Evolutionary conservation across 1,140 invertebrate genomes (phyloP), one percentile per base, ranked within the genome.

Genomic region (Euwallacea fornicatus): DNA sequence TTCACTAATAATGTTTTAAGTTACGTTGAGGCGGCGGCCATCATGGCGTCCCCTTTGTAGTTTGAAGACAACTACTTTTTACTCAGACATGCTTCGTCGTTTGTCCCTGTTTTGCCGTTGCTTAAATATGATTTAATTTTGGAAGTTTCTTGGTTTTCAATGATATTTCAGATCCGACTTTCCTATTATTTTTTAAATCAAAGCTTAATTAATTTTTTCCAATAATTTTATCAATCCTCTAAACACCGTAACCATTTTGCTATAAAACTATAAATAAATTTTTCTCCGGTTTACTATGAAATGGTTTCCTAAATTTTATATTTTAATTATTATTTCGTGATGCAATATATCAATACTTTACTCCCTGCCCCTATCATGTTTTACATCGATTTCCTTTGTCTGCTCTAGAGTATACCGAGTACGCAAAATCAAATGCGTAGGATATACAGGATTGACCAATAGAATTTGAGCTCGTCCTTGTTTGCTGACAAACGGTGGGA

Each of bases 401-500:
- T 33, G 21, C 21, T 33, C 46, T 50, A 13, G 7, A 58, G 33
- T 65, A 71, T 71, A 65, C 69, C 42, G 67, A 69, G 69, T 71
- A 62, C 69, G 69, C 69, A 71, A 71, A 64, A 46, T 58, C 69
- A 21, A 63, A 9, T 10, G 61, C 69, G 61, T 69, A 69, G 62
- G 47, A 63, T 71, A 58, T 71, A 71, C 69, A 71, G 69, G 61
- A 56, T 15, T n/a, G 33, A 62, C 60, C 67, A 69, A 69, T 62
- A 44, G 47, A 56, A 61, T 41, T 33, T 58, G 55, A 41, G 21
- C 21, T 33, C 21, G 21, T 33, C 21, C 21, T 0, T 6, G 33
- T 62, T 62, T 21, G 43, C 10, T n/a, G 7, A 7, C 15, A 55
- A 13, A 41, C 54, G 50, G 53, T 10, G 10, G 10, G 7, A 15